These are phyloP conservation scores for Agonum fuliginosum DNA, from an alignment of 2,888 invertebrate genomes.

Conservation along the genomic window DNA sequence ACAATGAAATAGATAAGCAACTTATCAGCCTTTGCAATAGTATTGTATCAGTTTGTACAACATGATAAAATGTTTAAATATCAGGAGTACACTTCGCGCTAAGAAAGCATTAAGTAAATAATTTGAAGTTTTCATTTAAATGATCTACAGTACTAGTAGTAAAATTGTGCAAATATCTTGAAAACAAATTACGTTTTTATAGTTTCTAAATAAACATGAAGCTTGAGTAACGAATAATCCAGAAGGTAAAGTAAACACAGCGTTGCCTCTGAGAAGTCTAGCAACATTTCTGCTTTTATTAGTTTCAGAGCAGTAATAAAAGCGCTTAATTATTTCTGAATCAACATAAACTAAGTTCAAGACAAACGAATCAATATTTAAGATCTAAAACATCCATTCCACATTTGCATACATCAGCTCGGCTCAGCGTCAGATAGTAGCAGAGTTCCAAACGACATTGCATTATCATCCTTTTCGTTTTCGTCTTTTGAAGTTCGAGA, in stretches of 20 bases:
- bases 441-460: constrained; percentile 35
- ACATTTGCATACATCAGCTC: constrained; percentile 47
- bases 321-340: constrained; percentile 32
- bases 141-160: too few species aligned
- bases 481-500: constrained; percentile 37
- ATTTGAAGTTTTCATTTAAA: background rate
- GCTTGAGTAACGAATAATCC: constrained; percentile 13
- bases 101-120: too few species aligned
- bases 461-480: constrained; percentile 45
- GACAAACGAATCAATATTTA: constrained; percentile 45
- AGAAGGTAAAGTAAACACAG: constrained; percentile 9
- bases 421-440: constrained; percentile 18
- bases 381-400: constrained; percentile 40
- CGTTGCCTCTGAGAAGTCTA: background rate
- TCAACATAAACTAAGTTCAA: constrained; percentile 40
- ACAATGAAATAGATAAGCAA: too few species aligned
- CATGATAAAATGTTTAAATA: background rate
- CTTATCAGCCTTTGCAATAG: too few species aligned
- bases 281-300: constrained; percentile 32
- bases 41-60: background rate
- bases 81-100: too few species aligned
- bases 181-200: constrained; percentile 17
- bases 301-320: constrained; percentile 23
- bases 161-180: background rate
- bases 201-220: constrained; percentile 14